Conservation (phyloP, 2,888 invertebrate species). For the Drosophila anomalipes region DNA sequence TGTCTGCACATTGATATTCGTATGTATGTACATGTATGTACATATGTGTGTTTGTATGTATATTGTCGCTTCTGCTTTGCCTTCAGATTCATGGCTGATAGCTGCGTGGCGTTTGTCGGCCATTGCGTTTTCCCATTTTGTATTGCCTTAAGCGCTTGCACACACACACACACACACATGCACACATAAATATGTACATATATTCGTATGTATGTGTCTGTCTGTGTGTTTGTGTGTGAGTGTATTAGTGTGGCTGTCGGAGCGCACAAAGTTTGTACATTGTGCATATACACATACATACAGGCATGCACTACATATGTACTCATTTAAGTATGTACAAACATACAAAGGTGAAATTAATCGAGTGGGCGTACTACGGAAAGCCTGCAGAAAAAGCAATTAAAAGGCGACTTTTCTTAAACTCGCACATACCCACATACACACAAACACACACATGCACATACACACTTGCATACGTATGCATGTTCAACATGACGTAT, state of each 20-base stretch:
- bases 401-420: constrained; percentile 30
- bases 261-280: constrained; percentile 50
- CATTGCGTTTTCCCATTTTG: constrained; percentile 73
- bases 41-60: neutral
- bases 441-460: neutral
- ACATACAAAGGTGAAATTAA: constrained; percentile 48
- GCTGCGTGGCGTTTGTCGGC: constrained; percentile 77
- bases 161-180: constrained; percentile 17
- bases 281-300: constrained; percentile 23
- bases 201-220: constrained; percentile 1
- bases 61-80: constrained; percentile 65
- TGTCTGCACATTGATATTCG: constrained; percentile 52
- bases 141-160: constrained; percentile 64
- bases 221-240: neutral
- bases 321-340: constrained; percentile 6
- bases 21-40: neutral
- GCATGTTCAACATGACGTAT: constrained; percentile 16
- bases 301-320: neutral
- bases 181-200: constrained; percentile 1
- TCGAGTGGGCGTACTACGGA: constrained; percentile 47
- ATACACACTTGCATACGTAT: neutral
- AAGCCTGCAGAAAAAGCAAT: constrained; percentile 49
- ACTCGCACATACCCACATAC: neutral
- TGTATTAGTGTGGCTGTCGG: constrained; percentile 35
- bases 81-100: constrained; percentile 60